These are phyloP conservation scores for Meiosimyza decipiens DNA, from an alignment of 2,888 invertebrate species.

Conservation along the genomic window DNA sequence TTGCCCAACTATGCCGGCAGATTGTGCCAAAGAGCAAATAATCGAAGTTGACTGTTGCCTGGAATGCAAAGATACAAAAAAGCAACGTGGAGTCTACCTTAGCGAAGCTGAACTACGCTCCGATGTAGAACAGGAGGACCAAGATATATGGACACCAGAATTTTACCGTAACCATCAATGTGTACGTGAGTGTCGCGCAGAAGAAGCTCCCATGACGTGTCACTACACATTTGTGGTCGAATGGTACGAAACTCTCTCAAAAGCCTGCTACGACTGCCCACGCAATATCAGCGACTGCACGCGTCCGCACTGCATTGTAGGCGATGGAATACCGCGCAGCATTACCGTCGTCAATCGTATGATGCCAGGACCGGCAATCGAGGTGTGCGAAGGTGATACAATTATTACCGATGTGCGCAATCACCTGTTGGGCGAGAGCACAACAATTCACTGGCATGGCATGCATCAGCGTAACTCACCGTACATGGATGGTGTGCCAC, in stretches of 20 bases:
- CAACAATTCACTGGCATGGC: slow-evolving; percentile 93
- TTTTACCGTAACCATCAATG: slow-evolving; percentile 69
- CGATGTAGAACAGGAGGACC: slow-evolving; percentile 31
- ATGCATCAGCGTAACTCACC: slow-evolving; percentile 82
- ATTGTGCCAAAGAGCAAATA: slow-evolving; percentile 56
- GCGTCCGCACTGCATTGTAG: slow-evolving; percentile 83
- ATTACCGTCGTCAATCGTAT: slow-evolving; percentile 85
- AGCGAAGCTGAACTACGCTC: background rate
- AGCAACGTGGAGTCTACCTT: slow-evolving; percentile 25
- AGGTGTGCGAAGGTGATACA: slow-evolving; percentile 88
- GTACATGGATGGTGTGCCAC: slow-evolving; percentile 91
- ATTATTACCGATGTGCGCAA: slow-evolving; percentile 87
- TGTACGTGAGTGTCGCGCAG: slow-evolving; percentile 70
- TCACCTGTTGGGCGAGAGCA: slow-evolving; percentile 80
- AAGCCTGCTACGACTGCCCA: slow-evolving; percentile 89
- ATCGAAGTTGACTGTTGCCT: slow-evolving; percentile 60
- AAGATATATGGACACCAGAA: slow-evolving; percentile 57
- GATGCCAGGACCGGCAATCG: slow-evolving; percentile 87
- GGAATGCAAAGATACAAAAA: slow-evolving; percentile 48
- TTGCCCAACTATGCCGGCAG: slow-evolving; percentile 56
- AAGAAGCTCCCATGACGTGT: slow-evolving; percentile 72
- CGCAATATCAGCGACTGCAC: slow-evolving; percentile 79
- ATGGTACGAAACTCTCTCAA: slow-evolving; percentile 87
- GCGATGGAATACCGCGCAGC: slow-evolving; percentile 82
- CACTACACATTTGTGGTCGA: slow-evolving; percentile 74